Conservation (phyloP, 1,140 invertebrate genomes). For the Polypedilum pembai region DNA sequence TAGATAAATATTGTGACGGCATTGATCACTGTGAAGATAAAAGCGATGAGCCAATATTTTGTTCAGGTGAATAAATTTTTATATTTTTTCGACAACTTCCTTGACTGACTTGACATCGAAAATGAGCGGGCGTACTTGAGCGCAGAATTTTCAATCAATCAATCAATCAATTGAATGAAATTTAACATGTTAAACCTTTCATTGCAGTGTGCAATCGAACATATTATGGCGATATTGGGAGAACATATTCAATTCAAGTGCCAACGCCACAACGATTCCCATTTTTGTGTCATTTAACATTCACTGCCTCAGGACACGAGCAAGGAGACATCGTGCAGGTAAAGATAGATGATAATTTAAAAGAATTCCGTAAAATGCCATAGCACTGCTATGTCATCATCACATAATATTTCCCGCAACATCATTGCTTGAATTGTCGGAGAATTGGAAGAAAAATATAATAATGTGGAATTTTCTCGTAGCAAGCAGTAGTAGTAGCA, state of each 20-base stretch:
- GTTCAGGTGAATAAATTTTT: conserved; percentile 55
- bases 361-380: too few species aligned
- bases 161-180: neutral
- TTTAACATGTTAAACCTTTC: conserved; percentile 30
- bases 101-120: neutral
- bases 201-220: conserved; percentile 72
- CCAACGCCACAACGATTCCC: conserved; percentile 61
- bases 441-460: too few species aligned
- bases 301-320: conserved; percentile 74
- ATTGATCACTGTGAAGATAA: conserved; percentile 71
- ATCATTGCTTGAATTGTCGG: too few species aligned
- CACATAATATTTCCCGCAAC: too few species aligned
- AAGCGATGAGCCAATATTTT: conserved; percentile 73
- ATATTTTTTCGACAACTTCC: neutral
- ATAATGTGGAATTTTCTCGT: too few species aligned
- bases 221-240: conserved; percentile 77
- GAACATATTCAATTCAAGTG: conserved; percentile 68
- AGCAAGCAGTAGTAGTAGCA: too few species aligned
- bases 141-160: neutral
- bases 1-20: conserved; percentile 79
- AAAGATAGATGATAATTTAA: conserved; percentile 27
- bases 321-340: conserved; percentile 79
- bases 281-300: conserved; percentile 80
- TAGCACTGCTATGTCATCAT: too few species aligned
- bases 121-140: too few species aligned